phyloP scores from a whole-genome alignment of 2,888 invertebrate genomes.

The Zeuzera pyrina region DNA sequence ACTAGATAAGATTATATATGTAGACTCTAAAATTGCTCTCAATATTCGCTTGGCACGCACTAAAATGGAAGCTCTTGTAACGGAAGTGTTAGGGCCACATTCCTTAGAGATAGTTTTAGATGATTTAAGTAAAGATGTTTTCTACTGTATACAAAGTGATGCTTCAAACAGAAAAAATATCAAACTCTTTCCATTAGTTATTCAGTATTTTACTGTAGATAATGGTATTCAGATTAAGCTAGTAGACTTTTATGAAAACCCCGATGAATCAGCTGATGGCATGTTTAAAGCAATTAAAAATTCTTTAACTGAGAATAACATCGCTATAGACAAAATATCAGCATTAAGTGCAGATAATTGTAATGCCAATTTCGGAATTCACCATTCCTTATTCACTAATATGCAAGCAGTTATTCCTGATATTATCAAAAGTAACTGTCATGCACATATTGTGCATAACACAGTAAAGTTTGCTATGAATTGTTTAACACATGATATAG shows the following conservation, averaged over 20 bases:
- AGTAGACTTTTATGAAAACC: slow-evolving; percentile 23
- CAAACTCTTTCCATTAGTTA: slow-evolving; percentile 3
- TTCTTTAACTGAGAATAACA: slow-evolving; percentile 16
- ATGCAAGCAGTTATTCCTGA: slow-evolving; percentile 16
- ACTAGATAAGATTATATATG: no score
- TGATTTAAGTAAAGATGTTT: no score
- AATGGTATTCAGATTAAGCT: slow-evolving; percentile 19
- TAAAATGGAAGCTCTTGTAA: no score
- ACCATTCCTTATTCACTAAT: slow-evolving; percentile 21
- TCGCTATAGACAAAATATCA: slow-evolving; percentile 22
- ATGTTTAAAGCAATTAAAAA: slow-evolving; percentile 20
- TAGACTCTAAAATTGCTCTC: no score
- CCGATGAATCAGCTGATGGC: slow-evolving; percentile 20
- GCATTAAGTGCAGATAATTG: slow-evolving; percentile 28
- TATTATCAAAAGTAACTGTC: slow-evolving; percentile 20
- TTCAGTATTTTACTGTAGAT: slow-evolving; percentile 18
- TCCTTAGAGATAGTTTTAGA: no score
- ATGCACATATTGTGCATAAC: slow-evolving; percentile 22
- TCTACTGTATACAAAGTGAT: no score
- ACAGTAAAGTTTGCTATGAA: slow-evolving; percentile 18
- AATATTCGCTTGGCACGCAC: no score
- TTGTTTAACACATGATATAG: slow-evolving; percentile 14
- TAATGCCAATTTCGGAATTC: slow-evolving; percentile 26
- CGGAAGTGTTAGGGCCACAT: no score
- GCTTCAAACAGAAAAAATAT: no score